Base-by-base conservation (phyloP, 2,797 vertebrate species). In the Smutsia temminckii region DNA sequence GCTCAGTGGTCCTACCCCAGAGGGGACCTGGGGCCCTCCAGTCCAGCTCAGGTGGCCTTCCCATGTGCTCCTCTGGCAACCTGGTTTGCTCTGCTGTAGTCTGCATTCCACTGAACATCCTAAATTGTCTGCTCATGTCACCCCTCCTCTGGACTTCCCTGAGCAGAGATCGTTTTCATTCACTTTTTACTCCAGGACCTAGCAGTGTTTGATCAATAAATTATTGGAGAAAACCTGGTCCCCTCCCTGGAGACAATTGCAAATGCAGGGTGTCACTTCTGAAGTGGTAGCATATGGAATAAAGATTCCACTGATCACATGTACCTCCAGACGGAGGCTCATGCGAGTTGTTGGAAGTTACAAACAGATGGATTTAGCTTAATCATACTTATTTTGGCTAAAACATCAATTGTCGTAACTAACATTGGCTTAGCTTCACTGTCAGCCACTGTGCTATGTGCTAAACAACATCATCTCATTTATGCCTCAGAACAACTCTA, bases 21-120 rank as follows among this genome's bases (percentile, higher is more conserved):
- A 13, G 10, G 13, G 29, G 49, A 69, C 14, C 34, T 0, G 0
- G 16, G 46, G 8, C 37, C 4, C 34, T 51, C 20, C 13, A 1
- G 5, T 25, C 27, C 37, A 46, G 9, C 3, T 75, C 29, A 92
- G 8, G 77, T 17, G 42, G 10, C 32, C 37, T 55, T 57, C 49
- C 49, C 59, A 57, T 2, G 27, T 0, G 1, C 3, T 34, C 46
- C 49, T 14, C 59, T 34, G 37, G 57, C 7, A 34, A 53, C 3
- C 17, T 32, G 23, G 6, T 27, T 71, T 34, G 77, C 53, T 89
- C 51, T 57, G 13, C 18, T 29, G 4, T 20, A 5, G 4, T 10
- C 34, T 10, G 16, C 14, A 7, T 53, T 40, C 7, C 6, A 0
- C 11, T 34, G 10, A 46, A 46, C 46, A 46, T 20, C 64, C 57